Conservation (phyloP, 2,113 vertebrate species). For the Menura novaehollandiae region DNA sequence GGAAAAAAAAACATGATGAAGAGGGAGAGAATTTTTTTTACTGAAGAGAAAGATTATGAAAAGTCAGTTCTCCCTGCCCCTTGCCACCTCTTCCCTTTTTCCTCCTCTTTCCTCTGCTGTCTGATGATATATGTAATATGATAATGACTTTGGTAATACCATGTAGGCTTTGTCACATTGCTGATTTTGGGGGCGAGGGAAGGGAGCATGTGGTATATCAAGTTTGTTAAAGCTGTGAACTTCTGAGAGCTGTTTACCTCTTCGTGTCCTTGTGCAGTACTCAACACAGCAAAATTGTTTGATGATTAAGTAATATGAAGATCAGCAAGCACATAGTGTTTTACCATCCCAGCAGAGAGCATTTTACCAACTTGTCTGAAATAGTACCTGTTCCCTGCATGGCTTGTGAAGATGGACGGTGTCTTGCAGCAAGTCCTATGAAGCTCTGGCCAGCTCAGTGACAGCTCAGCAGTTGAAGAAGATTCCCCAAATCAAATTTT, state of each 20-base stretch:
- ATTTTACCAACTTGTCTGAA: neutral
- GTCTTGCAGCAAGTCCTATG: neutral
- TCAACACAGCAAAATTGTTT: neutral
- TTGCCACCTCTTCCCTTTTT: neutral
- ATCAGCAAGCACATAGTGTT: neutral
- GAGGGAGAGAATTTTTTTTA: neutral
- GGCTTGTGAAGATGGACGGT: neutral
- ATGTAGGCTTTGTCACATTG: neutral
- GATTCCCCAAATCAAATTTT: neutral
- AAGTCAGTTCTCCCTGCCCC: fast-evolving
- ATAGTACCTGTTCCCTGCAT: neutral
- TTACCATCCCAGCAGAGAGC: neutral
- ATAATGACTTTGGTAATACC: neutral
- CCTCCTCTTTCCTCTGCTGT: neutral
- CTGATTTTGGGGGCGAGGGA: neutral
- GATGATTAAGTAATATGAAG: neutral
- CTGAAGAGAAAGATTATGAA: neutral
- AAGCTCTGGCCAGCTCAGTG: neutral
- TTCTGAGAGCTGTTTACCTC: neutral
- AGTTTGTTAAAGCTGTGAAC: neutral
- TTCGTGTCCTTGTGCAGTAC: neutral
- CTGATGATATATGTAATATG: neutral
- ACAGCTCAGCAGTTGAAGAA: neutral
- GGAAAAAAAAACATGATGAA: fast-evolving
- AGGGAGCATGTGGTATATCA: neutral